Evolutionary conservation across 2,113 vertebrate species (phyloP).

Genomic region (Psettodes erumei): DNA sequence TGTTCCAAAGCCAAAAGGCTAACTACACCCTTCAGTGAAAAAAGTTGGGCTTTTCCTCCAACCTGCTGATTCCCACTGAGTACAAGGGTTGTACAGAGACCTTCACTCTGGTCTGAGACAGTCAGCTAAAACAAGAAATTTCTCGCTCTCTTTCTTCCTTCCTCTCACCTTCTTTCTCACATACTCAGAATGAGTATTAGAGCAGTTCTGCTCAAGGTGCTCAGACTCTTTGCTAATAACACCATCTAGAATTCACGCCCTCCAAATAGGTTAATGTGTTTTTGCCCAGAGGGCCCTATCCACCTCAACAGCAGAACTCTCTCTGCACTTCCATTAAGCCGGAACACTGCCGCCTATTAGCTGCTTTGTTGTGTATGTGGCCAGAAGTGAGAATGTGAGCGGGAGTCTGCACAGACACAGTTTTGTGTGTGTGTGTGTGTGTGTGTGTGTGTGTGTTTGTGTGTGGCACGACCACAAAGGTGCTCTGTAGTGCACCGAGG

Average conservation of each 20-base stretch:
- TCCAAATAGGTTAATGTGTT: conserved; percentile 86
- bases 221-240: conserved; percentile 81
- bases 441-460: conserved; percentile 31
- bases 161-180: conserved; percentile 23
- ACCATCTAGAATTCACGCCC: conserved; percentile 82
- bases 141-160: conserved; percentile 46
- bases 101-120: conserved; percentile 43
- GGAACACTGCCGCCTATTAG: conserved; percentile 77
- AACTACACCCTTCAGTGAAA: conserved; percentile 41
- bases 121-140: conserved; percentile 42
- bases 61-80: conserved; percentile 34
- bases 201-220: conserved; percentile 67
- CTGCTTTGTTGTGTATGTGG: conserved; percentile 53
- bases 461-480: conserved; percentile 25
- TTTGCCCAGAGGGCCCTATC: conserved; percentile 81
- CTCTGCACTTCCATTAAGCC: conserved; percentile 81
- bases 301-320: conserved; percentile 77
- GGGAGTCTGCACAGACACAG: conserved; percentile 10
- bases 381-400: conserved; percentile 52
- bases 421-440: conserved; percentile 27
- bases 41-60: conserved; percentile 11
- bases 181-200: conserved; percentile 58
- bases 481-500: conserved; percentile 44
- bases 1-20: conserved; percentile 36
- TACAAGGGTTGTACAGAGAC: conserved; percentile 42